phyloP scores from a whole-genome alignment of 2,797 vertebrate species.

The Threskiornis aethiopicus region DNA sequence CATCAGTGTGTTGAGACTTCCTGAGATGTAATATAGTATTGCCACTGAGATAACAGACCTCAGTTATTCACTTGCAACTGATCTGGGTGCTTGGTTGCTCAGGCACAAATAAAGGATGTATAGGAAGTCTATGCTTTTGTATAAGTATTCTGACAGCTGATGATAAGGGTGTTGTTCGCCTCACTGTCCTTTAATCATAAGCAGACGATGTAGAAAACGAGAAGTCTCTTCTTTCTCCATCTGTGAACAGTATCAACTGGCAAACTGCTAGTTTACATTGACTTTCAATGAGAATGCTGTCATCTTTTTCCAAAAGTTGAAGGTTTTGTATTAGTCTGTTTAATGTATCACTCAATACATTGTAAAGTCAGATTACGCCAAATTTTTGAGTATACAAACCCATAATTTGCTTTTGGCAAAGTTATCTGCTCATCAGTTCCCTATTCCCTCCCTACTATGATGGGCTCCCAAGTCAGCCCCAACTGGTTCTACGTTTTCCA shows the following conservation, averaged over 20 bases:
- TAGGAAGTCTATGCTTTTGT: neutral
- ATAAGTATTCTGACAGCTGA: neutral
- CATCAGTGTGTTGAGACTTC: constrained; percentile 23
- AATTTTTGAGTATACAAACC: too few relatives aligned
- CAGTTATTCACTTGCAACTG: neutral
- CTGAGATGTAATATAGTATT: neutral
- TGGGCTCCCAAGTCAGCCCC: neutral
- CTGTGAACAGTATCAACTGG: neutral
- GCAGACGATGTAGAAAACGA: neutral
- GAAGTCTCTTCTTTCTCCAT: neutral
- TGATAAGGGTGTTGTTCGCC: neutral
- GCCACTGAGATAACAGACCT: neutral
- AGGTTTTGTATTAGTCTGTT: neutral
- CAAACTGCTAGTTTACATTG: neutral
- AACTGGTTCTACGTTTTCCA: neutral
- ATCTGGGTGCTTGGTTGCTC: neutral
- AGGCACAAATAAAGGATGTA: neutral
- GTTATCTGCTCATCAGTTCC: neutral
- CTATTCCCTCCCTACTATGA: fast-evolving
- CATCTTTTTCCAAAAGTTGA: neutral
- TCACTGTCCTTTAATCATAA: neutral
- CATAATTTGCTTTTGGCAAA: neutral
- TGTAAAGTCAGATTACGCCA: too few relatives aligned
- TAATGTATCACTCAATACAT: neutral
- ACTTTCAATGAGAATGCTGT: neutral